phyloP scores from a whole-genome alignment of 2,888 invertebrate species.

The Eupithecia tripunctaria region DNA sequence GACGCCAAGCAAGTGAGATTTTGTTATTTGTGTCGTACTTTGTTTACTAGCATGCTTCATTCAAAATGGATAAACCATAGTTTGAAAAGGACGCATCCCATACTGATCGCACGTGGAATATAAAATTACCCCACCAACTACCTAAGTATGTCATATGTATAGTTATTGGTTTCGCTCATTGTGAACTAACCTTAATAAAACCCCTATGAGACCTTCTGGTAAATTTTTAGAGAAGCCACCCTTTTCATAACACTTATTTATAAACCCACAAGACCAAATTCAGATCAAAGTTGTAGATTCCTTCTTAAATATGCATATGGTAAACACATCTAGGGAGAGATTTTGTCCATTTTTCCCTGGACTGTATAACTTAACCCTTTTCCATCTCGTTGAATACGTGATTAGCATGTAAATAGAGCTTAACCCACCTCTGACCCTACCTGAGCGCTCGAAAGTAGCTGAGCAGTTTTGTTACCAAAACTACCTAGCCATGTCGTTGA shows the following conservation, averaged over 20 bases:
- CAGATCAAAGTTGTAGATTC: conserved; percentile 16
- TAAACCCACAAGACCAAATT: conserved; percentile 2
- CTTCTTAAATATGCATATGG: conserved; percentile 25
- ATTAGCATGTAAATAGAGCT: conserved; percentile 42
- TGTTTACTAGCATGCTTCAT: too few relatives aligned
- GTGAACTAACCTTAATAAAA: background rate
- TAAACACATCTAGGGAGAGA: conserved; percentile 22
- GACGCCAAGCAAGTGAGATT: too few relatives aligned
- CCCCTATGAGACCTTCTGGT: background rate
- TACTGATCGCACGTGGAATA: background rate
- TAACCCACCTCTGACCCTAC: conserved; percentile 35
- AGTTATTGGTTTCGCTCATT: background rate
- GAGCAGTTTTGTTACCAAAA: background rate
- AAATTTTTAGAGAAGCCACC: background rate
- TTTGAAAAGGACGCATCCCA: background rate
- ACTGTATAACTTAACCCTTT: conserved; percentile 40
- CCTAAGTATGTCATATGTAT: background rate
- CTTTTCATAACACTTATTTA: background rate
- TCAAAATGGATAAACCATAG: too few relatives aligned
- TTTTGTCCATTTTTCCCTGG: conserved; percentile 37
- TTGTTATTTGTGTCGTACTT: too few relatives aligned
- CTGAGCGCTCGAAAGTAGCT: conserved; percentile 20
- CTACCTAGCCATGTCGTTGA: background rate
- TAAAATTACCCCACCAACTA: background rate
- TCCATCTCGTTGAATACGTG: conserved; percentile 36